Evolutionary conservation across 53 echinoderm and acorn worm genomes (phyloP).

Genomic region (Echinometra lucunter): DNA sequence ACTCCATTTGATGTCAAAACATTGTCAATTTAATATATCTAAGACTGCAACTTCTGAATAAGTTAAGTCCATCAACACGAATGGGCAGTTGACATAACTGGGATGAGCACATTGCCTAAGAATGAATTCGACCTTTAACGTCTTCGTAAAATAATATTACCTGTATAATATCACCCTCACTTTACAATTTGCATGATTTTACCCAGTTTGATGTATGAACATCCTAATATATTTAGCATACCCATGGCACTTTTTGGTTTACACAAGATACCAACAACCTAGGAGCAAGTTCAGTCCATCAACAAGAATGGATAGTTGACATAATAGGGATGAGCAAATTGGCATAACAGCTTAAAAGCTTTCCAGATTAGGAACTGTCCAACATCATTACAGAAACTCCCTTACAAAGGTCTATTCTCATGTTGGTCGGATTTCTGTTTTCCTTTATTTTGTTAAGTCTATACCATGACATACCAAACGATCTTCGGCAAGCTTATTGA

Average conservation of each 20-base stretch:
- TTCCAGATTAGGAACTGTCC: conserved; percentile 36
- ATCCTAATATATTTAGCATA: no score
- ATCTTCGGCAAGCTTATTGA: background rate
- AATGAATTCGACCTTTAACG: background rate
- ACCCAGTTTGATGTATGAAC: no score
- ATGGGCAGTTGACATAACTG: no score
- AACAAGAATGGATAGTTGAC: conserved; percentile 6
- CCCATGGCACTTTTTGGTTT: no score
- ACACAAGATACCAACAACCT: background rate
- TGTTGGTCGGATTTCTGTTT: background rate
- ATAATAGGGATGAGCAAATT: conserved; percentile 33
- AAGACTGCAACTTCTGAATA: background rate
- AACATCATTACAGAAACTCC: background rate
- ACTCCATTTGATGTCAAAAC: no score
- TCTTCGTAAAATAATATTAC: no score
- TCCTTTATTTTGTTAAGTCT: background rate
- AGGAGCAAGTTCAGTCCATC: background rate
- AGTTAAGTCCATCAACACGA: no score
- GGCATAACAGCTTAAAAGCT: conserved; percentile 47
- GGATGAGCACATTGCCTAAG: background rate
- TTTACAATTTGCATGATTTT: no score
- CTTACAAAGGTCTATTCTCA: background rate
- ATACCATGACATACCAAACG: background rate
- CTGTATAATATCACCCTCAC: no score
- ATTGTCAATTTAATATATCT: background rate